A percentile compares a stretch with the other conserved stretches of the same genome.
Conservation (phyloP, 2,113 vertebrate genomes). For the Columba janthina region DNA sequence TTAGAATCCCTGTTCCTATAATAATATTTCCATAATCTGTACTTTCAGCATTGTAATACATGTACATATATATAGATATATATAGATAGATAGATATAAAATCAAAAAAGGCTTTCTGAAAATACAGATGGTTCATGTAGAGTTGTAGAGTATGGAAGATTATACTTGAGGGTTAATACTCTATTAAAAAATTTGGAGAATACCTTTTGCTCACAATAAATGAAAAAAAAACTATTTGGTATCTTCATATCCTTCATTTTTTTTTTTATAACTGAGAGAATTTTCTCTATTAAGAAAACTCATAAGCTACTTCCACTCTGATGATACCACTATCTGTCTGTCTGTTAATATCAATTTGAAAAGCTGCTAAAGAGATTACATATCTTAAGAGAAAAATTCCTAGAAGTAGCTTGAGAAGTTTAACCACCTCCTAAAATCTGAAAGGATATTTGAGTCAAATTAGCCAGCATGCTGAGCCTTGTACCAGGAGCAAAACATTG, state of each 20-base stretch:
- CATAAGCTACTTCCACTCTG: not conserved
- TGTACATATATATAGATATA: not conserved
- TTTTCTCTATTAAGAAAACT: not conserved
- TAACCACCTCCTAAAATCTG: not conserved
- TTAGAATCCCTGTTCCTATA: not conserved
- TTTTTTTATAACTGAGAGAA: not conserved
- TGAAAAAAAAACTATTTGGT: fast-evolving
- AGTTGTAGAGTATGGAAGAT: not conserved
- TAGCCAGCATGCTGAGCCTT: not conserved
- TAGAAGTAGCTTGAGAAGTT: not conserved
- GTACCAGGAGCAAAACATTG: not conserved
- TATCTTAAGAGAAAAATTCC: not conserved
- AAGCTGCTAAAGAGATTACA: not conserved
- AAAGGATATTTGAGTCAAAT: not conserved
- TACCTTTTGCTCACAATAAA: not conserved
- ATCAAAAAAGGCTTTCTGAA: not conserved
- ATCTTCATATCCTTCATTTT: not conserved
- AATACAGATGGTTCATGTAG: not conserved
- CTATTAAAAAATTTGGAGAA: not conserved
- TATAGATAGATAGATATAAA: not conserved
- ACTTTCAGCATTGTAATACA: not conserved
- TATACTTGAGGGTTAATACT: not conserved
- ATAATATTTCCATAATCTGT: not conserved
- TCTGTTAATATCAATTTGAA: not conserved
- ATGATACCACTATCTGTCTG: not conserved